Evolutionary conservation across 92 coral and sea anemone genomes (phyloP), one percentile per base, ranked within the genome.

Genomic region (Parazoanthus swiftii): DNA sequence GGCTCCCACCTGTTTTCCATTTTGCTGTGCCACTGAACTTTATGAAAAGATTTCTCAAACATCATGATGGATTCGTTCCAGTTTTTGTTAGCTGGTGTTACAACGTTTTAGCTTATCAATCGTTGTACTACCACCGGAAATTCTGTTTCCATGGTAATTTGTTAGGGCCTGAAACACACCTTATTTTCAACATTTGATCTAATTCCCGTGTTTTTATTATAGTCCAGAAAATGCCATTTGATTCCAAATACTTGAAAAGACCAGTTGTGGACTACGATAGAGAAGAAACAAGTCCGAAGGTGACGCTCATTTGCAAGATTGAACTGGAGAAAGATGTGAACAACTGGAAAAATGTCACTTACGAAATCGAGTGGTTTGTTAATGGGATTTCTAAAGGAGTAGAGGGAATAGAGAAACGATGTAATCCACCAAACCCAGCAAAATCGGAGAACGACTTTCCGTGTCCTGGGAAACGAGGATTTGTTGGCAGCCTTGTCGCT

Each of bases 141-240:
- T 29, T 29, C 33, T 29, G 33, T 29, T 29, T 29, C 33, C 33
- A 29, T 29, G 33, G 33, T 29, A 29, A 29, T 29, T 29, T 29
- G 33, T 29, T 29, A 29, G 0, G 33, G 33, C 33, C 33, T 29
- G 0, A 29, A 29, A 29, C 33, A 29, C 33, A 29, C 33, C 33
- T 29, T 39, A 39, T 39, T 39, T 2, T 39, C 4, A 39, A 39
- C 42, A 39, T 2, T 39, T 4, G 42, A 29, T 29, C 42, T 39
- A 39, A 39, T 4, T 39, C 1, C 35, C 48, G 0, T 20, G 33
- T 20, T 44, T 1, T 33, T 33, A 50, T 80, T 20, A 38, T n/a
- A 81, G 85, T 63, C 75, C 85, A 38, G 85, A 65, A 81, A 65
- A 81, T 81, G 85, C 75, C 85, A 63, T 81, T 81, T 39, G 85